Evolutionary conservation across 2,797 vertebrate genomes (phyloP), one percentile per base, ranked within the genome.

Genomic region (Glyptemys insculpta): DNA sequence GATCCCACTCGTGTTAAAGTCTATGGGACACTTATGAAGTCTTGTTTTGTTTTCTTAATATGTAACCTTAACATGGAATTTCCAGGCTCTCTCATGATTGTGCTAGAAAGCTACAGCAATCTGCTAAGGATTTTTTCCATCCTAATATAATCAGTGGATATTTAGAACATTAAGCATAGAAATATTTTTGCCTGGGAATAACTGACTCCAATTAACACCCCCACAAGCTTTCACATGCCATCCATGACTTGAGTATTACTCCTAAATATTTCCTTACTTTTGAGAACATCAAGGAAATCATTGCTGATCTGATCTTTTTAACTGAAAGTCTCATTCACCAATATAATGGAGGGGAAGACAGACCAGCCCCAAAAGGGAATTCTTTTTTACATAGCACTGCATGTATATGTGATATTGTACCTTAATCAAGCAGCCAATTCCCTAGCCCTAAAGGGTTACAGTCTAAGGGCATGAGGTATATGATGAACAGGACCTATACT

Each of bases 401-500:
- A 49, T 92, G 78, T 62, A 89, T 87, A 85, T 84, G 21, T 74
- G 37, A 84, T 86, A 74, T 25, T 94, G 94, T 96, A 87, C 82
- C 44, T 44, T 81, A 47, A 68, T 15, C 37, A 47, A 16, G 31
- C 12, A 12, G 78, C 27, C 6, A 89, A 25, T 27, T 96, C 72
- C 44, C 72, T 76, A 27, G 5, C 41, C 49, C 65, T 89, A 91
- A 92, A 93, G 74, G 89, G 80, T 94, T 92, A 29, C 29, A 52
- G 65, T 89, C 86, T 87, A 96, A 97, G 96, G 95, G 92, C 91
- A 94, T 37, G 81, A 94, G 50, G 85, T 87, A 78, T 91, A 87
- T 96, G 14, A 68, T 86, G 94, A 94, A 44, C 25, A 76, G 44
- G 25, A 76, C 41, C 15, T 95, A 94, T 65, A 52, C 78, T 91